phyloP scores from a whole-genome alignment of 2,113 vertebrate genomes.

The Morone chrysops region DNA sequence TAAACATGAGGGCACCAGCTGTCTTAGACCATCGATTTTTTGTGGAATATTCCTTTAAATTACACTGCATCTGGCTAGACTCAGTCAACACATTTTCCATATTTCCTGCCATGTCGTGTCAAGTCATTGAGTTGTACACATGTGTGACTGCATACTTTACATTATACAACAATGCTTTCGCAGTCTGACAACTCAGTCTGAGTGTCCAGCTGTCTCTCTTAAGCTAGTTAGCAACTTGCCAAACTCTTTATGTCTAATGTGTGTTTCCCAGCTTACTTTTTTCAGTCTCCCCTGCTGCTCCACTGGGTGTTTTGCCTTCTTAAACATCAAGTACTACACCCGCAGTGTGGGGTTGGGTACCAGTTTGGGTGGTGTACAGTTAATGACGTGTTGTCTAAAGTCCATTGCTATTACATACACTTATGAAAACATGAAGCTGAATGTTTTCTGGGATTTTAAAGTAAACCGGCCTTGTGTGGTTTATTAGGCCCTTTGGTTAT shows the following conservation, averaged over 20 bases:
- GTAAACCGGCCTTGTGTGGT: slow-evolving; percentile 13
- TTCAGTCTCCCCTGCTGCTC: slow-evolving; percentile 1
- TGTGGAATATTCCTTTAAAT: not conserved
- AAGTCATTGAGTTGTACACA: not conserved
- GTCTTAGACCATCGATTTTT: not conserved
- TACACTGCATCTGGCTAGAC: slow-evolving; percentile 18
- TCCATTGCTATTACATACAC: slow-evolving; percentile 6
- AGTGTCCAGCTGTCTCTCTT: slow-evolving; percentile 18
- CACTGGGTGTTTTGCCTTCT: slow-evolving; percentile 14
- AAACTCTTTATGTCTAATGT: not conserved
- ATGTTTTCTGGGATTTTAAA: slow-evolving; percentile 22
- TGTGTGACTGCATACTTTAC: not conserved
- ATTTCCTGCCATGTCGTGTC: not conserved
- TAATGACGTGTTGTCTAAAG: slow-evolving; percentile 36
- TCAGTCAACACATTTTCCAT: slow-evolving; percentile 26
- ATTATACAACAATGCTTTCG: not conserved
- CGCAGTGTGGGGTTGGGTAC: not conserved
- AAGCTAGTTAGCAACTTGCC: slow-evolving; percentile 16
- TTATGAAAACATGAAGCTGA: slow-evolving; percentile 47
- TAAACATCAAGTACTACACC: slow-evolving; percentile 3
- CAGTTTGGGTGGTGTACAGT: slow-evolving; percentile 18
- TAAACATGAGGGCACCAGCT: too few species aligned
- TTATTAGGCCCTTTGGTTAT: slow-evolving; percentile 46
- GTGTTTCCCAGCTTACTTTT: slow-evolving; percentile 13
- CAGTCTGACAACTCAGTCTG: not conserved